Evolutionary conservation across 2,113 vertebrate species (phyloP).

Genomic region (Megaceryle maxima): DNA sequence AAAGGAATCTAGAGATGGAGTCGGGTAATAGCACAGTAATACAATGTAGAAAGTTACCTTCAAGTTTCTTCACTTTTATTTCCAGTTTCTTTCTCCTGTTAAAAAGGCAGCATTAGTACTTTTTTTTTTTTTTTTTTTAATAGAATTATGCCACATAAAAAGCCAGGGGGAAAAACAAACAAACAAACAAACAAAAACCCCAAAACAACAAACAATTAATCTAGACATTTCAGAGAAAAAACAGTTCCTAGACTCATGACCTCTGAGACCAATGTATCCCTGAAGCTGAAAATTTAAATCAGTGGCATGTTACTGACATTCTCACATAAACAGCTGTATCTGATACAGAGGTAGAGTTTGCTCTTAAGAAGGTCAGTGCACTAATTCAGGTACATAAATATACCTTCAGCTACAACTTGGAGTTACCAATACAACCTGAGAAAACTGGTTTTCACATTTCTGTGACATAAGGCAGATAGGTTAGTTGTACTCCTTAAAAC

Average conservation of each 20-base stretch:
- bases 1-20: not conserved
- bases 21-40: not conserved
- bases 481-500: not conserved
- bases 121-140: accelerated
- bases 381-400: not conserved
- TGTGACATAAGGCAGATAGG: not conserved
- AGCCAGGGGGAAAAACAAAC: not conserved
- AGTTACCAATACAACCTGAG: not conserved
- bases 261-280: not conserved
- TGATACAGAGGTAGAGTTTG: not conserved
- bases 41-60: constrained; percentile 77
- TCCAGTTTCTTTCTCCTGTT: constrained; percentile 88
- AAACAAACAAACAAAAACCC: not conserved
- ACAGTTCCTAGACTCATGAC: not conserved
- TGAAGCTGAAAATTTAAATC: not conserved
- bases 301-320: not conserved
- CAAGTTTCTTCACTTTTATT: constrained; percentile 83
- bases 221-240: not conserved
- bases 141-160: not conserved
- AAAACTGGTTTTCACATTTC: not conserved
- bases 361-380: not conserved
- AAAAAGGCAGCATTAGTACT: not conserved
- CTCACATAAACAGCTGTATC: not conserved
- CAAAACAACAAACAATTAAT: not conserved
- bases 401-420: not conserved